These are phyloP conservation scores for Pheosia tremula DNA, from an alignment of 2,888 invertebrate genomes.

Conservation along the genomic window DNA sequence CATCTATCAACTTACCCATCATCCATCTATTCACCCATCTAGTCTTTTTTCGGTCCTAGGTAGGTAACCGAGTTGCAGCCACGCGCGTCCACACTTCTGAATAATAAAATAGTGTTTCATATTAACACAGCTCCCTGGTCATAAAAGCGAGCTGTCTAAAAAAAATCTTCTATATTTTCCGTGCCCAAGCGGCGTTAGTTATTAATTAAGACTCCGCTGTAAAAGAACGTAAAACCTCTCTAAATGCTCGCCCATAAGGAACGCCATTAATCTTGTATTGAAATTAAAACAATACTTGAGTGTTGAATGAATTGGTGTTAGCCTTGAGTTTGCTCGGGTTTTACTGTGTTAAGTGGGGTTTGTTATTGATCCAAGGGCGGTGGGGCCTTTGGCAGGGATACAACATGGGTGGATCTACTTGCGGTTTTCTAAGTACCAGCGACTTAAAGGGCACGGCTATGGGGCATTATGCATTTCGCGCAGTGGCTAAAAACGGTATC, in stretches of 20 bases:
- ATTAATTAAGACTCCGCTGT: slow-evolving; percentile 2
- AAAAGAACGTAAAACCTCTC: background rate
- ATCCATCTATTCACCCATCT: too few relatives aligned
- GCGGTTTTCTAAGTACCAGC: too few relatives aligned
- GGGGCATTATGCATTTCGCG: too few relatives aligned
- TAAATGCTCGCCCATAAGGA: background rate
- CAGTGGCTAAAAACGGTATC: too few relatives aligned
- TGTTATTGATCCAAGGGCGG: too few relatives aligned
- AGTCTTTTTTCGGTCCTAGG: too few relatives aligned
- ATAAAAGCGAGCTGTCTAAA: background rate
- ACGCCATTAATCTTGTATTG: slow-evolving; percentile 7
- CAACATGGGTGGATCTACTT: too few relatives aligned
- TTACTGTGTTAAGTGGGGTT: too few relatives aligned
- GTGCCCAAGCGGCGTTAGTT: slow-evolving; percentile 1
- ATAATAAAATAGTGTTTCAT: slow-evolving; percentile 2
- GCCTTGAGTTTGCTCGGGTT: too few relatives aligned
- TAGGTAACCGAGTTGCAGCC: background rate
- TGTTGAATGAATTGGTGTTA: background rate
- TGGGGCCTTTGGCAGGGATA: too few relatives aligned
- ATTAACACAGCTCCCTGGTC: background rate
- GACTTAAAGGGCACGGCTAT: too few relatives aligned
- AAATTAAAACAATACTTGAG: slow-evolving; percentile 3
- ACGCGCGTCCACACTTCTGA: background rate
- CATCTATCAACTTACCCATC: too few relatives aligned
- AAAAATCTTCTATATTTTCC: background rate